These are phyloP conservation scores for Cheirogaleus major DNA, from an alignment of 2,797 vertebrate species.

Conservation along the genomic window DNA sequence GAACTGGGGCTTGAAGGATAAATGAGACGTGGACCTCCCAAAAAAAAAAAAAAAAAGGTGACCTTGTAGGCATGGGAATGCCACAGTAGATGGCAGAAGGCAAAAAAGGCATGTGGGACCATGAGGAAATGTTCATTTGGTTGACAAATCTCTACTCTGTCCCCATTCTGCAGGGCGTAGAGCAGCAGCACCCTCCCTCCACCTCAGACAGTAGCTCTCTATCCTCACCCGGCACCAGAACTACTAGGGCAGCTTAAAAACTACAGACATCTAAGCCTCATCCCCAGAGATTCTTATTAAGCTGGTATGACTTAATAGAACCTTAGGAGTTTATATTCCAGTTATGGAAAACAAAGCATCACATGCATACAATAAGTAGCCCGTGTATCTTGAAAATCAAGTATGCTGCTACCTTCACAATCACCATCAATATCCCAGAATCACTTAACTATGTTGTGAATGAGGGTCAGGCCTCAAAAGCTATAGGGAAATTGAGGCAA, in stretches of 20 bases:
- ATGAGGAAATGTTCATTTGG: background rate
- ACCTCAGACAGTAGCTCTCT: background rate
- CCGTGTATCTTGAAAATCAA: background rate
- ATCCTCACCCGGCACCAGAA: background rate
- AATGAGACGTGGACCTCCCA: background rate
- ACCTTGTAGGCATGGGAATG: background rate
- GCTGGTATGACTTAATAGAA: background rate
- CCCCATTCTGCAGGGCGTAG: background rate
- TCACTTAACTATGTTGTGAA: background rate
- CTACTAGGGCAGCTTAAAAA: background rate
- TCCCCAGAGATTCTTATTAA: background rate
- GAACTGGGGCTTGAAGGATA: background rate
- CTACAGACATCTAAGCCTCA: background rate
- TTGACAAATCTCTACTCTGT: background rate
- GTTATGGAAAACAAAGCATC: background rate
- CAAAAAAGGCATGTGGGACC: background rate
- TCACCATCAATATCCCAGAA: background rate
- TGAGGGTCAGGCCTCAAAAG: background rate
- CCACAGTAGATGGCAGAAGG: background rate
- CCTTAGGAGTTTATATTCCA: background rate
- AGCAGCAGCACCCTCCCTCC: background rate
- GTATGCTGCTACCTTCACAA: background rate
- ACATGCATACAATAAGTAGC: background rate
- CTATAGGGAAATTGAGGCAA: background rate
- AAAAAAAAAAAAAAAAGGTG: background rate